Evolutionary conservation across 2,113 vertebrate species (phyloP).

Genomic region (Cisticola juncidis): DNA sequence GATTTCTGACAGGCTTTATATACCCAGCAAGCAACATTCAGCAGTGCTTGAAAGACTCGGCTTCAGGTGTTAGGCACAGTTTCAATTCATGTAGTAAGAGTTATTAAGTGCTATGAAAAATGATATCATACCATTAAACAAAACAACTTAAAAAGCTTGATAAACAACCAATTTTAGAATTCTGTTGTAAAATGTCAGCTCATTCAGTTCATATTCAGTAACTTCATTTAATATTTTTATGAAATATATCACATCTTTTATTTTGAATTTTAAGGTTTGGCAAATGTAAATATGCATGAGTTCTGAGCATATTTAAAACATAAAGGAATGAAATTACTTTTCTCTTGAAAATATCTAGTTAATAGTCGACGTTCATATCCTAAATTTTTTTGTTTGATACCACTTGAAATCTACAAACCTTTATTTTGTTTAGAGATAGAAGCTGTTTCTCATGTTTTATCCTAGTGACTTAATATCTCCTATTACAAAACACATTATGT

Average conservation of each 20-base stretch:
- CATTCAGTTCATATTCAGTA: background rate
- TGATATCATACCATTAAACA: background rate
- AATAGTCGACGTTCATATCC: background rate
- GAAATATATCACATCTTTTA: background rate
- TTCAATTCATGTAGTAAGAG: background rate
- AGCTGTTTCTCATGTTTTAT: background rate
- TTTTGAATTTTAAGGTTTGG: background rate
- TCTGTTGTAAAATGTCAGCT: background rate
- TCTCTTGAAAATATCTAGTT: background rate
- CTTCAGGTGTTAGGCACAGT: background rate
- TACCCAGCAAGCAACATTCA: background rate
- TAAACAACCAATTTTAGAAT: background rate
- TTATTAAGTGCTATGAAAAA: background rate
- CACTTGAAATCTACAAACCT: background rate
- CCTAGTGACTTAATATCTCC: background rate
- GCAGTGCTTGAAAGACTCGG: background rate
- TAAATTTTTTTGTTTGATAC: background rate
- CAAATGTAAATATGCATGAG: background rate
- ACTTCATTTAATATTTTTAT: background rate
- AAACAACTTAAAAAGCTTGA: background rate
- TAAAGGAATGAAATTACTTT: background rate
- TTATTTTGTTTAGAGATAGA: background rate
- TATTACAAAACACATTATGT: background rate
- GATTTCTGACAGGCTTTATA: background rate
- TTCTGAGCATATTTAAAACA: background rate